Percentiles rank a stretch among this genome's conserved stretches.
phyloP scores from a whole-genome alignment of 1,140 invertebrate species.

The Tyrophagus putrescentiae region DNA sequence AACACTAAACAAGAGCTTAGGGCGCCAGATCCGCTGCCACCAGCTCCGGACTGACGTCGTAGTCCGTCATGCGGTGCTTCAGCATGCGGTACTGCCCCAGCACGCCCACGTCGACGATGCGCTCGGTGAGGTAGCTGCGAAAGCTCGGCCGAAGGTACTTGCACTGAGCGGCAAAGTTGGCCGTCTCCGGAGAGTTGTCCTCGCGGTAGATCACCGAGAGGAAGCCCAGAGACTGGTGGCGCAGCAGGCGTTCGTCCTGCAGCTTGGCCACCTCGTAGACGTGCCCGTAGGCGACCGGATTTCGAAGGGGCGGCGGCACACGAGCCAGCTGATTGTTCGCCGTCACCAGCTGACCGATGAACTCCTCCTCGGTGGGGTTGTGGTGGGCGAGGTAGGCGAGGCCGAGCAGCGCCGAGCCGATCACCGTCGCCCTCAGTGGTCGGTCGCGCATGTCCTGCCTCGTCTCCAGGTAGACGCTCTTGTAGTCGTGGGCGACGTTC shows the following conservation, averaged over 20 bases:
- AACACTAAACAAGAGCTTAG: too few relatives aligned
- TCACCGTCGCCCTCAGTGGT: slow-evolving; percentile 14
- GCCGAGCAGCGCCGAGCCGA: neutral
- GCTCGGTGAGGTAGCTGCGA: slow-evolving; percentile 37
- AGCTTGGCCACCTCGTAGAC: slow-evolving; percentile 45
- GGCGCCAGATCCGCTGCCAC: too few relatives aligned
- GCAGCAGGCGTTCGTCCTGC: slow-evolving; percentile 49
- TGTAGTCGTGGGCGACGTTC: slow-evolving; percentile 12
- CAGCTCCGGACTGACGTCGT: slow-evolving; percentile 66
- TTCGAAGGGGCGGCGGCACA: slow-evolving; percentile 47
- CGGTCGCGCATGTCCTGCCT: slow-evolving; percentile 1
- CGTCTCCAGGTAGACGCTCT: slow-evolving; percentile 1
- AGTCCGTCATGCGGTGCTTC: slow-evolving; percentile 52
- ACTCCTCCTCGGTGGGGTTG: slow-evolving; percentile 50
- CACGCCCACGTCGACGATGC: slow-evolving; percentile 60
- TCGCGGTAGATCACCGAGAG: slow-evolving; percentile 57
- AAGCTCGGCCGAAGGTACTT: slow-evolving; percentile 46
- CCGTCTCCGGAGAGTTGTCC: slow-evolving; percentile 47
- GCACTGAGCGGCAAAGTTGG: slow-evolving; percentile 54
- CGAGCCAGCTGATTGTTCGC: slow-evolving; percentile 47
- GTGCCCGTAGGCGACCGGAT: slow-evolving; percentile 47
- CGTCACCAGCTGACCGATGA: slow-evolving; percentile 42
- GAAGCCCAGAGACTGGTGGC: slow-evolving; percentile 48
- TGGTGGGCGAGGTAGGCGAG: neutral
- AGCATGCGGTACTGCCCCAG: slow-evolving; percentile 56